phyloP scores from a whole-genome alignment of 2,888 invertebrate species.

The Plebejus anna region DNA sequence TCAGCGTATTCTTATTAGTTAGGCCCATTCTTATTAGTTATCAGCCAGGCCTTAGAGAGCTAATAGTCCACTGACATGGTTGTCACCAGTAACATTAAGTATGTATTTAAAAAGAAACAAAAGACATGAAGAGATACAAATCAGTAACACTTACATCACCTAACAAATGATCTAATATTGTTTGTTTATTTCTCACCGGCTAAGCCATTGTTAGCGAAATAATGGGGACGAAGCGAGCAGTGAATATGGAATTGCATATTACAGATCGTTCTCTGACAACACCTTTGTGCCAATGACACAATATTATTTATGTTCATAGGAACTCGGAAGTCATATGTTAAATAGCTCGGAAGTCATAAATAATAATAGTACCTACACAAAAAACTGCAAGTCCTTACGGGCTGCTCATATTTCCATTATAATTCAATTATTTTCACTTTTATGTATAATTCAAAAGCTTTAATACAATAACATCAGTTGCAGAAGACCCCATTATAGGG shows the following conservation, averaged over 20 bases:
- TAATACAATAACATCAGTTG: not conserved
- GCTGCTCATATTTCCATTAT: not conserved
- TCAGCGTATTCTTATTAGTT: not conserved
- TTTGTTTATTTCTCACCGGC: slow-evolving; percentile 9
- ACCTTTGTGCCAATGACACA: not conserved
- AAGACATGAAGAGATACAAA: slow-evolving; percentile 18
- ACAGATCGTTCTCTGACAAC: not conserved
- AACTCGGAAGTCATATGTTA: not conserved
- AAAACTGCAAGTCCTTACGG: not conserved
- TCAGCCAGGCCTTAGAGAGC: not conserved
- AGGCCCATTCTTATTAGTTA: not conserved
- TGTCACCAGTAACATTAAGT: not conserved
- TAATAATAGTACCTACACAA: too few relatives aligned
- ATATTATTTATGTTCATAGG: not conserved
- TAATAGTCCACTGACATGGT: not conserved
- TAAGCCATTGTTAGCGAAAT: slow-evolving; percentile 1
- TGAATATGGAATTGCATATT: slow-evolving; percentile 6
- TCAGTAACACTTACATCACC: slow-evolving; percentile 22
- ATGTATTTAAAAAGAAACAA: not conserved
- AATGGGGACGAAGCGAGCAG: not conserved
- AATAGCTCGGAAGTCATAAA: not conserved
- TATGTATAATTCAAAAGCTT: not conserved
- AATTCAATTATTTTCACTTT: too few relatives aligned
- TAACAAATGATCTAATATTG: slow-evolving; percentile 24
- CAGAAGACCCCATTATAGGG: not conserved